Evolutionary conservation across 2,888 invertebrate species (phyloP).

Genomic region (Patella ulyssiponensis): DNA sequence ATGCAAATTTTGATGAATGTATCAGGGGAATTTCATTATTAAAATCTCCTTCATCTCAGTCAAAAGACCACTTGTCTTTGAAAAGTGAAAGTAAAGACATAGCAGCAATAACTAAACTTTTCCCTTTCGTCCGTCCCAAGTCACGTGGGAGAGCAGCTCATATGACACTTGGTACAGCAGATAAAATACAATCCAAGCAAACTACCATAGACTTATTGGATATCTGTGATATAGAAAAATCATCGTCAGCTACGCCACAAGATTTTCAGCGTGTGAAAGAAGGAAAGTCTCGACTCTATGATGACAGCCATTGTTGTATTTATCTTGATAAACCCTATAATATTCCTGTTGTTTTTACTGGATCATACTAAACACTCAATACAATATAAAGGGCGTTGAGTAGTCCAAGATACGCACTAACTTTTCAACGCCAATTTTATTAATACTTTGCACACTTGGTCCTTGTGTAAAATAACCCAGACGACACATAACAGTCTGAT

Average conservation of each 20-base stretch:
- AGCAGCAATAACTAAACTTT: neutral
- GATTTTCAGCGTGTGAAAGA: slow-evolving; percentile 27
- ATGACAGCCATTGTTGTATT: slow-evolving; percentile 38
- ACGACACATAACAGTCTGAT: too few species aligned
- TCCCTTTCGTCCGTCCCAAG: slow-evolving; percentile 4
- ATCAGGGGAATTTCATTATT: neutral
- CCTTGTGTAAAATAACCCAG: too few species aligned
- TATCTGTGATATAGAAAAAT: slow-evolving; percentile 36
- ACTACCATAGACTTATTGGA: slow-evolving; percentile 43
- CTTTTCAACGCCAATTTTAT: too few species aligned
- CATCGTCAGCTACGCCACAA: neutral
- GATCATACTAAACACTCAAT: slow-evolving; percentile 28
- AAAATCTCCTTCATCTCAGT: neutral
- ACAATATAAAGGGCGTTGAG: too few species aligned
- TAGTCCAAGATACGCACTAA: too few species aligned
- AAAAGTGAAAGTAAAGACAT: neutral
- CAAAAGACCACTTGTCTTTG: neutral
- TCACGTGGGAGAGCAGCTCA: slow-evolving; percentile 51
- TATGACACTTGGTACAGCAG: slow-evolving; percentile 50
- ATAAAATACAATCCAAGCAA: slow-evolving; percentile 37
- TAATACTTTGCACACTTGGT: too few species aligned
- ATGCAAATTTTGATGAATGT: neutral
- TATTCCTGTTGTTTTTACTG: slow-evolving; percentile 31
- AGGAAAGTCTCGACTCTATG: slow-evolving; percentile 36
- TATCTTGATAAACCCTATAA: slow-evolving; percentile 35